These are phyloP conservation scores for Orthonyx spaldingii DNA, from an alignment of 2,113 vertebrate species.

Conservation along the genomic window DNA sequence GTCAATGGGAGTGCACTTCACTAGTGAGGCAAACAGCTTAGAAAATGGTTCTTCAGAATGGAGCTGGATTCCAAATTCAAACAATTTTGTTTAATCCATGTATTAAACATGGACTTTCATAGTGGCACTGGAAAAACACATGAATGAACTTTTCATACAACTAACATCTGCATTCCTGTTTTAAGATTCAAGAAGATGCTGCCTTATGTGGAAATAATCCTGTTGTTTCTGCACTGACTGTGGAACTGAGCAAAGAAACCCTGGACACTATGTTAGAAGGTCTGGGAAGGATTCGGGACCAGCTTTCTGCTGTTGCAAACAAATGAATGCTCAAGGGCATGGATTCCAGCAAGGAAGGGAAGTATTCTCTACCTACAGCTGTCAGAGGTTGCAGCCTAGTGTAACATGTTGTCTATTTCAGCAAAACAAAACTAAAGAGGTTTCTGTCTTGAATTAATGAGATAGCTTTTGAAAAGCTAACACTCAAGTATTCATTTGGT, in stretches of 20 bases:
- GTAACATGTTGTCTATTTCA: background rate
- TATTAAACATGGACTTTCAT: background rate
- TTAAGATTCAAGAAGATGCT: constrained; percentile 83
- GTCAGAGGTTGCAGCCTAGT: background rate
- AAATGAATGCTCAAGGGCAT: constrained; percentile 65
- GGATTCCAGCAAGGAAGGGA: background rate
- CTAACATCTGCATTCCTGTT: background rate
- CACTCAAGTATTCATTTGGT: background rate
- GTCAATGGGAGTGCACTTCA: background rate
- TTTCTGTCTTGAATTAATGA: background rate
- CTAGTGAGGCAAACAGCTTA: background rate
- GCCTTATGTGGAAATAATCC: constrained; percentile 65
- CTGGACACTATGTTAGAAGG: constrained; percentile 95
- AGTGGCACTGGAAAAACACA: background rate
- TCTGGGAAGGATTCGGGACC: constrained; percentile 88
- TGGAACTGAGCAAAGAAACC: constrained; percentile 91
- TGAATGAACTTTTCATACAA: background rate
- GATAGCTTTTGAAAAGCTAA: background rate
- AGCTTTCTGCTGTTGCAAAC: constrained; percentile 83
- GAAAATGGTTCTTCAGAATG: background rate
- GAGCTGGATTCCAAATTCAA: background rate
- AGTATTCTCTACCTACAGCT: background rate
- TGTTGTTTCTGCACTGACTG: constrained; percentile 76
- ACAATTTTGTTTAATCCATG: background rate
- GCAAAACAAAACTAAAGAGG: background rate